Percentiles rank a stretch among this genome's conserved stretches.
These are phyloP conservation scores for Paedocypris sp. DNA, from an alignment of 2,113 vertebrate genomes.

Conservation along the genomic window DNA sequence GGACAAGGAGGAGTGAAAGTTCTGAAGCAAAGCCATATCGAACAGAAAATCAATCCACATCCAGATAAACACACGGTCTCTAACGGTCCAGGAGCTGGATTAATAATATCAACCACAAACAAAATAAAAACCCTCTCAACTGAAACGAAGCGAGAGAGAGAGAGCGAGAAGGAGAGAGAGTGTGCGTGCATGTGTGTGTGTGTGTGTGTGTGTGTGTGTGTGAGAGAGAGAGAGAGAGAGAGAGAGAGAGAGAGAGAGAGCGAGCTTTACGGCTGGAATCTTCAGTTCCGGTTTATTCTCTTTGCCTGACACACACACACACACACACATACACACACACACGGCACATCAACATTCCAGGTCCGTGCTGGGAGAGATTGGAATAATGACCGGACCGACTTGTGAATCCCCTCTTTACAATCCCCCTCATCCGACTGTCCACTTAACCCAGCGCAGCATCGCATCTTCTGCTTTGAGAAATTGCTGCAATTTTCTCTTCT, in stretches of 20 bases:
- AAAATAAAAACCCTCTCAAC: slow-evolving; percentile 5
- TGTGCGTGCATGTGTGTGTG: too few relatives aligned
- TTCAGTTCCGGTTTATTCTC: slow-evolving; percentile 22
- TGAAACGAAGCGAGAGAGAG: too few relatives aligned
- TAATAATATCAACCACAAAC: neutral
- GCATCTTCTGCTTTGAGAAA: neutral
- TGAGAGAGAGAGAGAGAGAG: too few relatives aligned
- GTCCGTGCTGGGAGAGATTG: neutral
- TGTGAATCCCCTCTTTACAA: neutral
- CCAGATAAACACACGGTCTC: neutral
- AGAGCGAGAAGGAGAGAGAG: too few relatives aligned
- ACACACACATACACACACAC: slow-evolving; percentile 26
- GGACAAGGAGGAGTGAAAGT: neutral
- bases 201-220: too few relatives aligned
- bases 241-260: too few relatives aligned
- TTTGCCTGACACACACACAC: slow-evolving; percentile 29
- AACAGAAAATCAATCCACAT: slow-evolving; percentile 21
- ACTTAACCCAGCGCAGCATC: slow-evolving; percentile 9
- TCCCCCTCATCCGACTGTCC: slow-evolving; percentile 1
- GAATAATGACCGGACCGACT: slow-evolving; percentile 3
- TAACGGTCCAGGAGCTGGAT: neutral
- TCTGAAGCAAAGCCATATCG: slow-evolving; percentile 4
- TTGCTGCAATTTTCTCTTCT: slow-evolving; percentile 13
- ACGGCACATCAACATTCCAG: slow-evolving; percentile 25
- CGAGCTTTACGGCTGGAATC: too few relatives aligned